Conservation (phyloP, 2,797 vertebrate genomes). For the Lepidocolaptes lacrymiger region DNA sequence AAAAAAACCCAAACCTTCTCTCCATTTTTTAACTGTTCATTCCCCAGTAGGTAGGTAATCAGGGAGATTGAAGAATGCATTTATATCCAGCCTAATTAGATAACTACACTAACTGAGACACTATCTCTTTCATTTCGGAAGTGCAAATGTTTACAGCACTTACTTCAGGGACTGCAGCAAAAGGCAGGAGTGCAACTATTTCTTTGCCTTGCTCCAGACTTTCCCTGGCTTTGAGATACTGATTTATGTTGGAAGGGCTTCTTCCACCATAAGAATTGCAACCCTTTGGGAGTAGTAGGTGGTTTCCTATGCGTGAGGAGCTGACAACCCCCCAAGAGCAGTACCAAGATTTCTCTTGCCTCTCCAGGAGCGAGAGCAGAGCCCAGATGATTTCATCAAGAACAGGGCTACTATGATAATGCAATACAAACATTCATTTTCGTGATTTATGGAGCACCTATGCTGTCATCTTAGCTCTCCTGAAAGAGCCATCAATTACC, state of each 20-base stretch:
- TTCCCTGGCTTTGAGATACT: neutral
- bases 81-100: neutral
- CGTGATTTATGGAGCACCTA: slow-evolving; percentile 9
- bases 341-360: neutral
- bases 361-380: neutral
- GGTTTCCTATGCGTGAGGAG: neutral
- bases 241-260: slow-evolving; percentile 14
- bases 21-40: neutral
- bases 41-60: neutral
- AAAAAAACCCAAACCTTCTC: neutral
- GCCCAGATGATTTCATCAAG: neutral
- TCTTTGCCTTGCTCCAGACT: neutral
- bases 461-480: neutral
- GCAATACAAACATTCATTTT: neutral
- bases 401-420: neutral
- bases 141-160: neutral
- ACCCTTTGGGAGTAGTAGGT: neutral
- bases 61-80: neutral
- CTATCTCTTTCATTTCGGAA: neutral
- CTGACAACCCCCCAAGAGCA: neutral
- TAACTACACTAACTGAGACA: neutral
- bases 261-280: neutral
- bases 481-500: neutral
- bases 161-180: neutral
- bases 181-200: neutral